Percentiles rank a stretch among this genome's conserved stretches.
These are phyloP conservation scores for Oreochromis spilurus DNA, from an alignment of 2,113 vertebrate species.

Conservation along the genomic window DNA sequence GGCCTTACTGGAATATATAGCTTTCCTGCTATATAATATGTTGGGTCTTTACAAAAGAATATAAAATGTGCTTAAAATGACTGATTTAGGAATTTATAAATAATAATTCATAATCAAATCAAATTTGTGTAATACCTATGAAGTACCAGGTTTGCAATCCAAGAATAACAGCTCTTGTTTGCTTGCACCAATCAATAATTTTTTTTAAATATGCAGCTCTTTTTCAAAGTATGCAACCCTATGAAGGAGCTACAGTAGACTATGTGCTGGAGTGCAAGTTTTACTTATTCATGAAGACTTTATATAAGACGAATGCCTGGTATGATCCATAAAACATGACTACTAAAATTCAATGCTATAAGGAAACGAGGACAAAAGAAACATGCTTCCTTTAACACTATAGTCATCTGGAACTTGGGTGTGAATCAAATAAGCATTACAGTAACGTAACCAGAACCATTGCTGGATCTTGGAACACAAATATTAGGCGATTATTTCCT, in stretches of 20 bases:
- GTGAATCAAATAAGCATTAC: background rate
- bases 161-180: background rate
- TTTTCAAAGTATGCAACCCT: background rate
- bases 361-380: background rate
- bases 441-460: background rate
- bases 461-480: background rate
- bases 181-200: background rate
- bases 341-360: background rate
- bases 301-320: background rate
- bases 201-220: background rate
- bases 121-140: background rate
- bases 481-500: background rate
- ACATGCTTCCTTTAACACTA: background rate
- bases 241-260: background rate
- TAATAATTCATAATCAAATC: background rate
- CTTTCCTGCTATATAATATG: background rate
- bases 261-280: background rate
- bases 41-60: background rate
- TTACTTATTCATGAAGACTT: conserved; percentile 17
- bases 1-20: background rate
- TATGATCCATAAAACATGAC: background rate
- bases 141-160: fast-evolving
- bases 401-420: background rate
- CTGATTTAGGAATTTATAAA: background rate
- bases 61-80: background rate